Base-by-base conservation (phyloP, 37 sponge, comb jelly and placozoan species). In the Eunapius fragilis region DNA sequence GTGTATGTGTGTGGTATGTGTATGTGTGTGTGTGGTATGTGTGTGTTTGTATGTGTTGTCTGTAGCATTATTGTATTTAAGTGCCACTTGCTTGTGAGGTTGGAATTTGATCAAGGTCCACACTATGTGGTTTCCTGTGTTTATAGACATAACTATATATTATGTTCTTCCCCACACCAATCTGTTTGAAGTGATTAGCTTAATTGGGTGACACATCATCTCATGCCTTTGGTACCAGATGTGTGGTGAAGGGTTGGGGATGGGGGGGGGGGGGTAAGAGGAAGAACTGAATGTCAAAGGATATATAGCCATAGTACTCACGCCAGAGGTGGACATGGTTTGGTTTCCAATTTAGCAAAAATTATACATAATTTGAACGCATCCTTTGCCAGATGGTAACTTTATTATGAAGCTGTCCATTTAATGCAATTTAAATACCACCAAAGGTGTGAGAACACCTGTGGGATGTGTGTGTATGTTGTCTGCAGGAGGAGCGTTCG, bases 21-120 rank as follows among this genome's bases (percentile, higher is more conserved):
- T 76, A 45, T 58, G 17, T 19, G 14, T 58, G 58, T 58, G 58
- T 58, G 58, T 58, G 17, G 19, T 76, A 9, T 76, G 45, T 35
- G 45, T 76, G 33, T 76, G 45, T 35, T 10, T 76, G 77, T 76
- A 31, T 76, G 77, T 76, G 58, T 58, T 58, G 58, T 58, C 14
- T 58, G 22, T 58, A 2, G 58, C 14, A 41, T 3, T 9, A 9
- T 45, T 45, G 9, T 45, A 9, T 45, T 9, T 45, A 45, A 45
- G 47, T 45, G 47, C 9, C 9, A 45, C 47, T 9, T 45, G 47
- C 47, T 45, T 45, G 14, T 58, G 58, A 58, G 58, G 58, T 58
- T 58, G 17, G 19, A 11, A 17, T 58, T 11, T 58, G 41, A 41
- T 41, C 41, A 9, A 41, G 6, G 41, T 41, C 6, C 6, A 41